These are phyloP conservation scores for Amia ocellicauda DNA, from an alignment of 2,113 vertebrate species.

Conservation along the genomic window DNA sequence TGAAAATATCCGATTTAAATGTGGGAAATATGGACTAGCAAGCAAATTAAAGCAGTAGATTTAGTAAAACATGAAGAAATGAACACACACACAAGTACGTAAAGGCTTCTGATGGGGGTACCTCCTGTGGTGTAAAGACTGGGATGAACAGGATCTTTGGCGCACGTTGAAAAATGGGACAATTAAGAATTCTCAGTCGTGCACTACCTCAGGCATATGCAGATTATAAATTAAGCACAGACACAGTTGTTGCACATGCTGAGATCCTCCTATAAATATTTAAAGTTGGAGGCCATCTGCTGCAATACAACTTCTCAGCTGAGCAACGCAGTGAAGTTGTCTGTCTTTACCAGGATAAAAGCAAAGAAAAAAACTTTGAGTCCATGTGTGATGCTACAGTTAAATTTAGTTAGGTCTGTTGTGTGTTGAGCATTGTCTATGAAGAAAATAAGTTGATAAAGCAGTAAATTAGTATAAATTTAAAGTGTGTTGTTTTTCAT, in stretches of 20 bases:
- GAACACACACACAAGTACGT: too few species aligned
- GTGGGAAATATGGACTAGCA: too few species aligned
- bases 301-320: conserved; percentile 16
- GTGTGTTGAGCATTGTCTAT: too few species aligned
- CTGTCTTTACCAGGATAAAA: background rate
- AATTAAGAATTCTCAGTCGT: conserved; percentile 22
- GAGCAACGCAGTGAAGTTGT: background rate
- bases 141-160: background rate
- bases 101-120: too few species aligned
- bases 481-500: too few species aligned
- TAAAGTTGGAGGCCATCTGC: conserved; percentile 31
- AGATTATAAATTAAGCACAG: conserved; percentile 31
- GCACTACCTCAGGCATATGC: conserved; percentile 16
- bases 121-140: too few species aligned
- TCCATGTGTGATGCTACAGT: background rate
- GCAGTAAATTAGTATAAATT: too few species aligned
- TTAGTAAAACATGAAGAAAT: too few species aligned
- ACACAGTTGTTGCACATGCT: conserved; percentile 5
- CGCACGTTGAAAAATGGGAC: conserved; percentile 30
- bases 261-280: conserved; percentile 28
- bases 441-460: too few species aligned
- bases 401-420: background rate
- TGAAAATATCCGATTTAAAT: too few species aligned
- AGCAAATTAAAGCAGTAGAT: too few species aligned
- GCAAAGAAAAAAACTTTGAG: conserved; percentile 13